phyloP scores from a whole-genome alignment of 1,140 invertebrate genomes.

The Hypothenemus hampei region DNA sequence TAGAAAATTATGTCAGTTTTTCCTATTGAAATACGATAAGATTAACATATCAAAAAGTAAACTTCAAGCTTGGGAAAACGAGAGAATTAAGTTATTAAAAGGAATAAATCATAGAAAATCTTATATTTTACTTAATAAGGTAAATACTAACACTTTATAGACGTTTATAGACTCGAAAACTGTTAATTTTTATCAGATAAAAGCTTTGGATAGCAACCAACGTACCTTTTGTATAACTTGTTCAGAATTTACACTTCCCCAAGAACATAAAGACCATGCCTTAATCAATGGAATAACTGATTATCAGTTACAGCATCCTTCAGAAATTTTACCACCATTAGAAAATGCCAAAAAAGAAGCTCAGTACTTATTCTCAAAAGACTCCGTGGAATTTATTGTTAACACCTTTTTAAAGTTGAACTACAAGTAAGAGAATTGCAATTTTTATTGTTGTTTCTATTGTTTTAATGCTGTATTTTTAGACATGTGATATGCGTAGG shows the following conservation, averaged over 20 bases:
- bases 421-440: conserved; percentile 43
- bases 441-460: no score
- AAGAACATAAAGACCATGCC: conserved; percentile 52
- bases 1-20: conserved; percentile 66
- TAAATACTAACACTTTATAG: conserved; percentile 25
- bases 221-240: conserved; percentile 62
- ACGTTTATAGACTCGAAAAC: not conserved
- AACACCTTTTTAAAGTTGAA: conserved; percentile 50
- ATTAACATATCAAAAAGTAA: conserved; percentile 45
- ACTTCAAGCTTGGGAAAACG: conserved; percentile 48
- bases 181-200: conserved; percentile 43
- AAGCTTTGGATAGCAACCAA: conserved; percentile 39
- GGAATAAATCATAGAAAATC: conserved; percentile 50
- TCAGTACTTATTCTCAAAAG: conserved; percentile 66
- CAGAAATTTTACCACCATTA: conserved; percentile 55
- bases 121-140: conserved; percentile 48
- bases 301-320: conserved; percentile 52
- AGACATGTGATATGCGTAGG: conserved; percentile 73
- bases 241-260: conserved; percentile 51
- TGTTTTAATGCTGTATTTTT: conserved; percentile 34
- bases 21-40: conserved; percentile 53
- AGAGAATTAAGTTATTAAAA: conserved; percentile 49
- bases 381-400: conserved; percentile 52
- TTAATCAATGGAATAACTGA: conserved; percentile 47
- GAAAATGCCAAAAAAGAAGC: conserved; percentile 66